These are phyloP conservation scores for Hippocampus abdominalis DNA, from an alignment of 2,113 vertebrate species.

Conservation along the genomic window DNA sequence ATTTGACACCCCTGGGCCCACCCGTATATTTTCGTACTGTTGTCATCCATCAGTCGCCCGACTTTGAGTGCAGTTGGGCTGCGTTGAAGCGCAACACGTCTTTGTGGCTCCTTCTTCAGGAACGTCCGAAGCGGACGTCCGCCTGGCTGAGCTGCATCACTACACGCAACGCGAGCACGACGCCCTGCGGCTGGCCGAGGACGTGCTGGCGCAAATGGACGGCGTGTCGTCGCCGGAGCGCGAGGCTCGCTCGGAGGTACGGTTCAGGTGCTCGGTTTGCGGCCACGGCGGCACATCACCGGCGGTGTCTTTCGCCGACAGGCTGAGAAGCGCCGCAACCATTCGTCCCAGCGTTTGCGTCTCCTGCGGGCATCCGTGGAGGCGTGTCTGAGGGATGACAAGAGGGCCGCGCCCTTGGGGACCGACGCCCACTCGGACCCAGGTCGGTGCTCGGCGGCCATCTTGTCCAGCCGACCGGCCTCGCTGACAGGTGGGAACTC, in stretches of 20 bases:
- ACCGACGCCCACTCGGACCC: background rate
- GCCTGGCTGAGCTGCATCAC: slow-evolving; percentile 50
- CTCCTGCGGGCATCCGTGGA: slow-evolving; percentile 55
- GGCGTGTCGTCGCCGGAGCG: slow-evolving; percentile 55
- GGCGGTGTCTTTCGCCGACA: slow-evolving; percentile 7
- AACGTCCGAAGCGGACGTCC: slow-evolving; percentile 18
- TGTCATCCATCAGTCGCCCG: no score
- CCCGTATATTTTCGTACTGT: no score
- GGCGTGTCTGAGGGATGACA: slow-evolving; percentile 37
- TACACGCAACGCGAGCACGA: slow-evolving; percentile 58
- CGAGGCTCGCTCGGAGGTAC: slow-evolving; percentile 52
- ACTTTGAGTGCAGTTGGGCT: background rate
- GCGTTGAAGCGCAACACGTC: background rate
- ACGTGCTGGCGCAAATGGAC: slow-evolving; percentile 58
- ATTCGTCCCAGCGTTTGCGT: slow-evolving; percentile 57
- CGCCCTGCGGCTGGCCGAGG: slow-evolving; percentile 47
- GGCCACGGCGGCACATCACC: background rate
- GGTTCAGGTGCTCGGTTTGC: background rate
- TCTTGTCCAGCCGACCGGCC: slow-evolving; percentile 50
- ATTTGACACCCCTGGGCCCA: no score
- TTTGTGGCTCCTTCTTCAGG: slow-evolving; percentile 18
- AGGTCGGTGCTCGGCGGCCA: slow-evolving; percentile 9
- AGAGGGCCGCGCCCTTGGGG: background rate
- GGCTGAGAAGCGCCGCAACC: slow-evolving; percentile 51
- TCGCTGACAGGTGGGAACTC: slow-evolving; percentile 51